phyloP scores from a whole-genome alignment of 2,797 vertebrate genomes.

The Tangara arthus region DNA sequence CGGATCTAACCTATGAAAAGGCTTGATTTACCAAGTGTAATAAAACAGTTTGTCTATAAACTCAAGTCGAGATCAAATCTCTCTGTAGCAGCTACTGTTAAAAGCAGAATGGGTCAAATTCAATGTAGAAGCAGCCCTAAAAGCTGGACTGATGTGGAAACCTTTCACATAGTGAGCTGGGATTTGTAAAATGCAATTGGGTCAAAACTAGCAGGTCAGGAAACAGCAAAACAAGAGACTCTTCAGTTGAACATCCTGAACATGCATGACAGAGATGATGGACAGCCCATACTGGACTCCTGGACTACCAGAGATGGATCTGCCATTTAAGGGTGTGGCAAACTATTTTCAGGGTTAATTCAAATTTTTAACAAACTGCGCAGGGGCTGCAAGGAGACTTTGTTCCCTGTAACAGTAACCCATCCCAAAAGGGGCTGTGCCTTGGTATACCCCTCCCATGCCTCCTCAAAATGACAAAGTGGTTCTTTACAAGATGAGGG shows the following conservation, averaged over 20 bases:
- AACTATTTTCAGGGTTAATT: neutral
- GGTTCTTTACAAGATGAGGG: neutral
- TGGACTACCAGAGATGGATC: neutral
- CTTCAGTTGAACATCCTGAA: neutral
- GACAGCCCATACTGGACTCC: neutral
- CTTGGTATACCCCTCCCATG: rapidly evolving
- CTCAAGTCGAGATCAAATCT: neutral
- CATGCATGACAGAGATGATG: neutral
- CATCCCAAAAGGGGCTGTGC: neutral
- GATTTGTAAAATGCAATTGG: neutral
- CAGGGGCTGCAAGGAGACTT: neutral
- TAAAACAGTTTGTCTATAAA: neutral
- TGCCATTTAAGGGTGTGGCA: neutral
- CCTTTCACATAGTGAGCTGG: neutral
- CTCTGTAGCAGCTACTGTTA: neutral
- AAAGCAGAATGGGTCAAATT: neutral
- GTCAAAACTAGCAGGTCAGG: neutral
- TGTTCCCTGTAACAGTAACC: rapidly evolving
- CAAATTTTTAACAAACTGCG: neutral
- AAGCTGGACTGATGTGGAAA: neutral
- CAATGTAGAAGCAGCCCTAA: neutral
- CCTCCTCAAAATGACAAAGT: neutral
- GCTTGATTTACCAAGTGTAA: neutral
- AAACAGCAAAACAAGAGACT: neutral
- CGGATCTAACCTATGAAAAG: neutral